Base-by-base conservation (phyloP, 2,888 invertebrate species). In the Lomographa bimaculata region DNA sequence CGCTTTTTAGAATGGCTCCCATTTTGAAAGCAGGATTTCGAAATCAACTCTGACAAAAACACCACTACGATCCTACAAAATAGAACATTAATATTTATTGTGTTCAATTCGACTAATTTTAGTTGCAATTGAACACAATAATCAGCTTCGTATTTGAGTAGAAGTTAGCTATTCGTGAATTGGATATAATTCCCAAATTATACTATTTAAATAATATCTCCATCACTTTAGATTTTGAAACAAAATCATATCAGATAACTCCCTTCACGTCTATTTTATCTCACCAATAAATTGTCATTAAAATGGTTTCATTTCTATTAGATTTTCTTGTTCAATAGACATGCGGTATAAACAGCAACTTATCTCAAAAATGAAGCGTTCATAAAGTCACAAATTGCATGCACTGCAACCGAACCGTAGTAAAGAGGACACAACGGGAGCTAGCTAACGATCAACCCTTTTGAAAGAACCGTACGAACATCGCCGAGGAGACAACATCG, bases 401-500 rank as follows among this genome's bases (percentile, higher is more conserved):
- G 85, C 85, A 82, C 57, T 71, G 70, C 71, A 78, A 82, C 76
- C 77, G 75, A 73, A 75, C 79, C 77, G 60, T 56, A 61, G 14
- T 59, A 59, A 54, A 60, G 24, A 41, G 36, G 64, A 63, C 64
- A 71, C 69, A 72, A 70, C 78, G 70, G 69, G 66, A 75, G 68
- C 73, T 74, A 78, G 76, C 72, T 74, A 78, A 78, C 71, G 81
- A 90, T 90, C 90, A 90, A 90, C 90, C 90, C 89, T 90, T 90
- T 90, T 87, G 89, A 89, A 89, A 84, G 72, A 66, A 79, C 73
- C 73, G 72, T 69, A 71, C 71, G 71, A 77, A 63, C 57, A 35
- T 60, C 71, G 72, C 60, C 71, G 70, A 40, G 46, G 64, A 75
- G 69, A 67, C 79, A 79, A 74, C 63, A 50, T 50, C n/a, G n/a